These are phyloP conservation scores for Zaprionus vittiger DNA, from an alignment of 1,140 invertebrate genomes.

Conservation along the genomic window DNA sequence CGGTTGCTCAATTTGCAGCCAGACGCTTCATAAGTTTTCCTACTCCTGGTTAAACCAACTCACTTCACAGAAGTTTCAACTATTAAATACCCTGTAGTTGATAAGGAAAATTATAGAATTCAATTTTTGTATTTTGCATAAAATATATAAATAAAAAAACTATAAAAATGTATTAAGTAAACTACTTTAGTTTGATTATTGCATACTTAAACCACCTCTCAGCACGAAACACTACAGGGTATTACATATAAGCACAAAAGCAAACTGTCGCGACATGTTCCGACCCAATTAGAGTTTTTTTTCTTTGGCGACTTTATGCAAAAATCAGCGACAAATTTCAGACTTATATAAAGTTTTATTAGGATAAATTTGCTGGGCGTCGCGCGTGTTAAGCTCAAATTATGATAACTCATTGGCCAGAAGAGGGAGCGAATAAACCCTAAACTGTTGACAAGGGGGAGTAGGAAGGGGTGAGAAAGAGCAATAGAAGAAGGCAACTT, in stretches of 20 bases:
- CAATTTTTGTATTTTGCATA: neutral
- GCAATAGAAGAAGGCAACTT: neutral
- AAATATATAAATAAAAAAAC: neutral
- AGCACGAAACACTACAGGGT: neutral
- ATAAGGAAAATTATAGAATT: too few species aligned
- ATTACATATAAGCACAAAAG: slow-evolving; percentile 7
- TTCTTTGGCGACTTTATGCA: slow-evolving; percentile 17
- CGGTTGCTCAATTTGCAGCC: slow-evolving; percentile 17
- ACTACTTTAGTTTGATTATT: neutral
- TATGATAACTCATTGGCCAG: slow-evolving; percentile 36
- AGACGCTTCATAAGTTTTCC: neutral
- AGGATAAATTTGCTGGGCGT: slow-evolving; percentile 35
- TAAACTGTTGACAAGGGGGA: too few species aligned
- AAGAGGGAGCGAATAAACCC: neutral
- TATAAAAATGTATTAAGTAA: neutral
- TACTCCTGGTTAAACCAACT: neutral
- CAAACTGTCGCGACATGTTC: slow-evolving; percentile 25
- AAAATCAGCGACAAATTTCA: slow-evolving; percentile 29
- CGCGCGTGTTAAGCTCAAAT: slow-evolving; percentile 52
- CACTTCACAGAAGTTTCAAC: neutral
- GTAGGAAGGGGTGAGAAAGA: neutral
- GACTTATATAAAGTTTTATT: slow-evolving; percentile 40
- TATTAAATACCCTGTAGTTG: neutral
- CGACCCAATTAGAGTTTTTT: slow-evolving; percentile 43
- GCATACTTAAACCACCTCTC: neutral